Conservation (phyloP, 2,113 vertebrate species). For the Solea senegalensis region DNA sequence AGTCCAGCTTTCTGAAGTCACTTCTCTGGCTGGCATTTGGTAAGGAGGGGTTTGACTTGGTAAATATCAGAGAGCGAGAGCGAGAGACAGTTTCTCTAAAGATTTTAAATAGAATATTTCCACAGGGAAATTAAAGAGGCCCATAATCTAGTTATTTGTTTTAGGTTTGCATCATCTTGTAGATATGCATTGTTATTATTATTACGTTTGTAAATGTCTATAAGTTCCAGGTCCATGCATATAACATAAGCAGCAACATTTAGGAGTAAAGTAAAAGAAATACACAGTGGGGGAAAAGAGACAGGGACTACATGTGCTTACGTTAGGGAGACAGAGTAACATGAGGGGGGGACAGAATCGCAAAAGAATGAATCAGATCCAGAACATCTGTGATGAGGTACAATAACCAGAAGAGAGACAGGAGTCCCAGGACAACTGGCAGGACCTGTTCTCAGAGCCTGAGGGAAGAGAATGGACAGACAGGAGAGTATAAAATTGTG, state of each 20-base stretch:
- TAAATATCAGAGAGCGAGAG: neutral
- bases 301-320: neutral
- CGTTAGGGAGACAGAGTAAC: neutral
- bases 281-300: neutral
- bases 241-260: neutral
- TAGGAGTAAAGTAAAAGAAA: neutral
- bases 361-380: neutral
- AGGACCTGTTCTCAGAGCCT: no score
- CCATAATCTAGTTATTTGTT: neutral
- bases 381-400: neutral
- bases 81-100: neutral
- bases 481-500: neutral
- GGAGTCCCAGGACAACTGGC: no score
- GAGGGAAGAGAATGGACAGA: neutral
- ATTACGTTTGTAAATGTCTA: no score
- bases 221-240: no score
- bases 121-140: neutral
- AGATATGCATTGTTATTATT: neutral
- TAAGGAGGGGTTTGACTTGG: neutral
- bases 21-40: neutral
- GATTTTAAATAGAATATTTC: neutral
- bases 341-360: neutral
- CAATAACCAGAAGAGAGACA: neutral
- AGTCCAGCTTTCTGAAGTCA: constrained; percentile 1
- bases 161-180: neutral